These are phyloP conservation scores for Myzus persicae DNA, from an alignment of 1,140 invertebrate species.

Conservation along the genomic window DNA sequence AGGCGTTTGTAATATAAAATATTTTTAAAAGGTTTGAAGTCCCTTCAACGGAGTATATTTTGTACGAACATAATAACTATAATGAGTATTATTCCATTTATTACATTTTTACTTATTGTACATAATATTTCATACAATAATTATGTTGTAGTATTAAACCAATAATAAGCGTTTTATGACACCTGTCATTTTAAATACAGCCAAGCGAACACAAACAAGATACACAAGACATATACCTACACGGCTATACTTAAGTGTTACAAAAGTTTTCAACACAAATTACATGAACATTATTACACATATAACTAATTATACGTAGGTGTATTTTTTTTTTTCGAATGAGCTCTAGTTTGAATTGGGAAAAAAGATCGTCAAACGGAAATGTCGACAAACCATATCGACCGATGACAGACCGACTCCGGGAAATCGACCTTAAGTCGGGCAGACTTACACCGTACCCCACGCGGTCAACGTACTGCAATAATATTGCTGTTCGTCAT, in stretches of 20 bases:
- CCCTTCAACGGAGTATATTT: not conserved
- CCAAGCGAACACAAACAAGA: not conserved
- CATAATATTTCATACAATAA: not conserved
- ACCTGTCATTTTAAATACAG: not conserved
- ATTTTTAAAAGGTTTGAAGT: not conserved
- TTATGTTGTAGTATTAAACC: not conserved
- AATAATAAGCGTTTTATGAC: not conserved
- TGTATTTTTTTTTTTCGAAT: not conserved
- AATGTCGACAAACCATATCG: too few relatives aligned
- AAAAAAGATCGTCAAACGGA: not conserved
- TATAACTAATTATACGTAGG: too few relatives aligned
- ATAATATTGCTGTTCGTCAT: not conserved
- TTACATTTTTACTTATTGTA: not conserved
- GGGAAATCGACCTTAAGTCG: not conserved
- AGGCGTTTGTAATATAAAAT: not conserved
- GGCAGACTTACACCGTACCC: not conserved
- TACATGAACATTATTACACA: too few relatives aligned
- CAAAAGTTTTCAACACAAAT: not conserved
- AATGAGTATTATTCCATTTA: not conserved
- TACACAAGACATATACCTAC: too few relatives aligned
- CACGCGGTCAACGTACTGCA: too few relatives aligned
- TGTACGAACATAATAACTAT: not conserved
- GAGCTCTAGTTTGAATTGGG: not conserved
- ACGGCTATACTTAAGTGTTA: not conserved
- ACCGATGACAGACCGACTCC: not conserved